Base-by-base conservation (phyloP, 2,797 vertebrate species). In the Pelobates cultripes region DNA sequence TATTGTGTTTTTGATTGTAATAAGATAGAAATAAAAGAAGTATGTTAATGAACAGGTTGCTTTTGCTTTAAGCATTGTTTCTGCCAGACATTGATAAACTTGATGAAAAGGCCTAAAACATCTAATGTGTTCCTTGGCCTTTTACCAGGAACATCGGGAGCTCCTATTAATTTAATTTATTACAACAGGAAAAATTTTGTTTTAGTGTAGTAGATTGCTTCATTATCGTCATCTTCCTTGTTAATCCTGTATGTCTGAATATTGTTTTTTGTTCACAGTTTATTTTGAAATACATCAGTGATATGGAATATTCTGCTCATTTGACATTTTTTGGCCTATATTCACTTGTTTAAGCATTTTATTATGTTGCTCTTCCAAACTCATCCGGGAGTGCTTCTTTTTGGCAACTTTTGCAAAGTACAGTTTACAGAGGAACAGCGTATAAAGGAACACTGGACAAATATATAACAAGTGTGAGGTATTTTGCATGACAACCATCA, bases 111-210 rank as follows among this genome's bases (percentile, higher is more conserved):
- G 3, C 81, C 73, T 75, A 74, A 83, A 83, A 79, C 76, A 83
- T 79, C 71, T 83, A 83, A 83, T 83, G 81, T 77, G 76, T 83
- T 78, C 76, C 70, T 83, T 83, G 81, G 76, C 81, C 17, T 61
- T 60, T 78, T 10, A 40, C 81, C 81, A 83, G 75, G 70, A 60
- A 73, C 81, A 77, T 81, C 68, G 63, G 80, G 44, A 78, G 63
- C 70, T 73, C 17, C 81, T 78, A 81, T 78, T 78, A n/a, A 83
- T 74, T 83, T 74, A 28, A 74, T 83, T 78, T 69, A 78, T 75
- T 70, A 70, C 43, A 83, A 70, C 81, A 78, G 66, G 81, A 78
- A 83, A 63, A 75, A 72, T 82, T 82, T 63, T 51, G 45, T 75
- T 72, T 71, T 40, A 57, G 41, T 47, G 47, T 81, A 63, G 41